phyloP scores from a whole-genome alignment of 2,888 invertebrate genomes.

The Ferdinandea cuprea region DNA sequence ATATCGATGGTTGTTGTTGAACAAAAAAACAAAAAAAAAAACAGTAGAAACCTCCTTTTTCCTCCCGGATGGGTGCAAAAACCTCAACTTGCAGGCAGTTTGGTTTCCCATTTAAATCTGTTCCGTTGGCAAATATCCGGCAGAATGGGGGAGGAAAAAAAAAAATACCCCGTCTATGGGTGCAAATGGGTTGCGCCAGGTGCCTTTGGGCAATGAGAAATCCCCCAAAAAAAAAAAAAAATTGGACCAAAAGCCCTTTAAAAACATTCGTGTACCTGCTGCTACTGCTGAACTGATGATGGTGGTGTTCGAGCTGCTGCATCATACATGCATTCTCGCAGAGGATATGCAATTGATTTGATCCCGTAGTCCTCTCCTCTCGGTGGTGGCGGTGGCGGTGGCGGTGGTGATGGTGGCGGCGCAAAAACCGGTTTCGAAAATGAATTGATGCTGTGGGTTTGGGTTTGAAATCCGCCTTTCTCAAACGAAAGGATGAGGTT shows the following conservation, averaged over 20 bases:
- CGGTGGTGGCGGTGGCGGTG: slow-evolving; percentile 15
- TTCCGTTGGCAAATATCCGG: slow-evolving; percentile 56
- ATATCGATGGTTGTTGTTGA: slow-evolving; percentile 52
- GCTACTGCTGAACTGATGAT: too few species aligned
- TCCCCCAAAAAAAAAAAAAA: too few species aligned
- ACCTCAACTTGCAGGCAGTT: slow-evolving; percentile 65
- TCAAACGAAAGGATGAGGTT: slow-evolving; percentile 33
- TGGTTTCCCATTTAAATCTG: slow-evolving; percentile 71
- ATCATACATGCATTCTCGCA: slow-evolving; percentile 66
- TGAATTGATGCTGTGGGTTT: slow-evolving; percentile 68
- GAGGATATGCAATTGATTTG: slow-evolving; percentile 72
- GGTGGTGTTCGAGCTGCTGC: slow-evolving; percentile 33
- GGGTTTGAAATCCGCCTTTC: slow-evolving; percentile 23
- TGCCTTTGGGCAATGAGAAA: slow-evolving; percentile 29
- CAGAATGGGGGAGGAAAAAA: slow-evolving; percentile 13
- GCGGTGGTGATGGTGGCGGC: slow-evolving; percentile 21
- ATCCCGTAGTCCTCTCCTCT: slow-evolving; percentile 52
- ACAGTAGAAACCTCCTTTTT: neutral
- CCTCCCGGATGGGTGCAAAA: slow-evolving; percentile 28
- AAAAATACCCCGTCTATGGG: slow-evolving; percentile 33
- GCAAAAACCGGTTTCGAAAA: slow-evolving; percentile 46
- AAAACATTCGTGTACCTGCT: slow-evolving; percentile 68
- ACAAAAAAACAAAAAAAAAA: neutral
- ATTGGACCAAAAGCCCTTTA: slow-evolving; percentile 58
- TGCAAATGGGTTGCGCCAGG: slow-evolving; percentile 26